A percentile compares a stretch with the other conserved stretches of the same genome.
phyloP scores from a whole-genome alignment of 2,797 vertebrate genomes.

The Chromobotia macracanthus region DNA sequence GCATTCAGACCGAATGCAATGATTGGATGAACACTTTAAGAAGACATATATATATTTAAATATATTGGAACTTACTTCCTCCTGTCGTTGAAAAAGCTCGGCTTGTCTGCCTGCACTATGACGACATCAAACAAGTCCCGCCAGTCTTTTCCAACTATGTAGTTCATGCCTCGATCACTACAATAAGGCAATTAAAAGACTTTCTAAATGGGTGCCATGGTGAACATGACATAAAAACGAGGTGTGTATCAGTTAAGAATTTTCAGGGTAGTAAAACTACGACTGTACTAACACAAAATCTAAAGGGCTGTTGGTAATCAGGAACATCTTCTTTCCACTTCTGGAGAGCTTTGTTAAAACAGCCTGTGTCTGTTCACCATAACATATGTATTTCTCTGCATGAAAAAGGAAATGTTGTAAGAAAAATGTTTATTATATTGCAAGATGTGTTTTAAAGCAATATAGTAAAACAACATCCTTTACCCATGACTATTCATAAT shows the following conservation, averaged over 20 bases:
- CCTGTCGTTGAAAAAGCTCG: constrained; percentile 95
- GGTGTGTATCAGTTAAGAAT: not conserved
- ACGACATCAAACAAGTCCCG: constrained; percentile 94
- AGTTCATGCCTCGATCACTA: constrained; percentile 94
- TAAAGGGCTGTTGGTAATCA: constrained; percentile 97
- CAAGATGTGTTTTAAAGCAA: not conserved
- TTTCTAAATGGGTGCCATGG: not conserved
- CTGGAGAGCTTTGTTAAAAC: constrained; percentile 91
- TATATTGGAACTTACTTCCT: constrained; percentile 85
- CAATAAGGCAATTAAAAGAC: constrained; percentile 11
- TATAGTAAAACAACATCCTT: no score
- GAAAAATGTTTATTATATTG: no score
- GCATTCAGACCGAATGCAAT: no score
- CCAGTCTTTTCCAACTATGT: constrained; percentile 97
- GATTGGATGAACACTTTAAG: no score
- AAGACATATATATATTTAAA: no score
- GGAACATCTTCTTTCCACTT: constrained; percentile 97
- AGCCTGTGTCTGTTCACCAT: constrained; percentile 91
- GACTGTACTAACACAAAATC: constrained; percentile 92
- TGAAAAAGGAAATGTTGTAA: constrained; percentile 28
- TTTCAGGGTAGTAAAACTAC: not conserved
- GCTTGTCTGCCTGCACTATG: constrained; percentile 97
- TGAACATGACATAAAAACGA: not conserved
- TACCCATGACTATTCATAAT: no score
- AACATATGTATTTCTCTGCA: constrained; percentile 94